Evolutionary conservation across 2,113 vertebrate species (phyloP), one percentile per base, ranked within the genome.

Genomic region (Trogon melanurus): DNA sequence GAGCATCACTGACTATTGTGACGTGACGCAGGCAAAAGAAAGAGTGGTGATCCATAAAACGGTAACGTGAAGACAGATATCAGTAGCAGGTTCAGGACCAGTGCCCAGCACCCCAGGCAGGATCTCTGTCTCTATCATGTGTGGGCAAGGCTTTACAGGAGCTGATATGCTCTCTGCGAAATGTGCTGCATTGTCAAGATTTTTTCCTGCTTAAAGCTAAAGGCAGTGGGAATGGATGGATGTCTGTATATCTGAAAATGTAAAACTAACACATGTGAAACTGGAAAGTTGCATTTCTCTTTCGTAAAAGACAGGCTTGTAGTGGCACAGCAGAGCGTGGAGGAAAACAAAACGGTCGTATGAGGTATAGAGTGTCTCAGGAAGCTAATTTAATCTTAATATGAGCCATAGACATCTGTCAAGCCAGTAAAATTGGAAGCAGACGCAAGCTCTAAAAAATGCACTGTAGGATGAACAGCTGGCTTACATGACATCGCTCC

Each of bases 331-430:
- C 30, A 44, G 53, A 75, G 10, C 30, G 38, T 60, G 51, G 45
- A 62, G 70, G 82, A 91, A 70, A 44, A 1, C 41, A 57, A 69
- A 95, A 79, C 0, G 2, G 60, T 83, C 78, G 25, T 36, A 56
- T 74, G 69, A 91, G 67, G 48, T 67, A 91, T 58, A 85, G 64
- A 25, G 47, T 60, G 85, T 79, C 85, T 93, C 44, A 15, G 87
- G 79, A 94, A 97, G 45, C 56, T 93, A 95, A 97, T 91, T 97
- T 91, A 93, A 88, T 85, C 82, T 88, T 88, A 94, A 90, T 84
- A 91, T 71, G 51, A 96, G 64, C 71, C 79, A 93, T 4, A 94
- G 93, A 94, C 89, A 95, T 94, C 90, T 96, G 81, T 87, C 91
- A 90, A 88, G 66, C 21, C 57, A 64, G 44, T 76, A 91, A 91